These are phyloP conservation scores for Blastobasis lacticolella DNA, from an alignment of 2,888 invertebrate genomes.

Conservation along the genomic window DNA sequence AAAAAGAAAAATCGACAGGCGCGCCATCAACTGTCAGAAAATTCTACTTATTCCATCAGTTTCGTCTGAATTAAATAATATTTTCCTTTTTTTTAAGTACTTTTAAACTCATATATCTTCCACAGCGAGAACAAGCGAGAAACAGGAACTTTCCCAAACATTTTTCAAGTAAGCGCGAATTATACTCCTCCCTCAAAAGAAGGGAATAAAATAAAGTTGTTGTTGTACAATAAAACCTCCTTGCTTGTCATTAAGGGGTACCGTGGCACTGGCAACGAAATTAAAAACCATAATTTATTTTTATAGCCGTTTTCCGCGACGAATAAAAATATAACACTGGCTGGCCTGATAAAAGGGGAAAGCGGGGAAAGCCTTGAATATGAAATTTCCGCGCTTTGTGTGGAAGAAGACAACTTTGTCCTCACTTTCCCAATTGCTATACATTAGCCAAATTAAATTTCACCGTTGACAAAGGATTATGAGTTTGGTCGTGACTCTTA, in stretches of 20 bases:
- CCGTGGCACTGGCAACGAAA: conserved; percentile 31
- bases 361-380: background rate
- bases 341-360: background rate
- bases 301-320: conserved; percentile 43
- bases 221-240: conserved; percentile 10
- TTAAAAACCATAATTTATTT: conserved; percentile 67
- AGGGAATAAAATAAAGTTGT: conserved; percentile 6
- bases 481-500: too few relatives aligned
- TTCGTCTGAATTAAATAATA: too few relatives aligned
- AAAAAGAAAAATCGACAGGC: too few relatives aligned
- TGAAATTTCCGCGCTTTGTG: background rate
- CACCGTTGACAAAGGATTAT: background rate
- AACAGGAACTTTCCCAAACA: too few relatives aligned
- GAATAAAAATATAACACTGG: conserved; percentile 22
- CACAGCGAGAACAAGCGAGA: too few relatives aligned
- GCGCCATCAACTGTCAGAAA: too few relatives aligned
- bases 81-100: too few relatives aligned
- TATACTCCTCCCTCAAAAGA: background rate
- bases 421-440: background rate
- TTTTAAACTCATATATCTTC: too few relatives aligned
- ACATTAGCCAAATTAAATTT: background rate
- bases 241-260: conserved; percentile 19
- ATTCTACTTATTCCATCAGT: too few relatives aligned
- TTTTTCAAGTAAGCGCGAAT: too few relatives aligned
- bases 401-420: background rate